Base-by-base conservation (phyloP, 2,113 vertebrate species). In the Eubucco bourcierii region DNA sequence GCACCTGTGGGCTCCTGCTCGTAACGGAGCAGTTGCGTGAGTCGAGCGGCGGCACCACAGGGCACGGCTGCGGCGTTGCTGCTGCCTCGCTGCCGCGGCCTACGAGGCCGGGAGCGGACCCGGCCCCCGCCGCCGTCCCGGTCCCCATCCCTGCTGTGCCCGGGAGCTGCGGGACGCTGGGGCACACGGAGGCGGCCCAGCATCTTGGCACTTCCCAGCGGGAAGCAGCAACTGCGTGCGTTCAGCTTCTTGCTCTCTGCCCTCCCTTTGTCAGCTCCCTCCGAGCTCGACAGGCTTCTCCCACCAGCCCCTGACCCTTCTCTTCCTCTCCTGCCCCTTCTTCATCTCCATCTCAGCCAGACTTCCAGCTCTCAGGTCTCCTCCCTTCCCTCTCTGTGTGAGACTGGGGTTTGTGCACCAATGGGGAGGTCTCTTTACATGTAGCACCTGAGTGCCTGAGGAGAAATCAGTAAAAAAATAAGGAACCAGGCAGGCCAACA, bases 1-100 rank as follows among this genome's bases (percentile, higher is more conserved):
- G 82, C 88, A 88, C 47, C 46, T 11, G 3, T 33, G 78, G 53
- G 66, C 86, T 89, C 81, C 34, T 80, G 52, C 58, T 93, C 0
- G 0, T 91, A 92, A 95, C 93, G 93, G 94, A 80, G 56, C 66
- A 78, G 90, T 84, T 92, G 84, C 93, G 87, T 80, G 67, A 71
- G 75, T 73, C 56, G 77, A 80, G 67, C 82, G 79, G 44, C 15
- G 44, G 44, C 44, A 46, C 44, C 44, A 17, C 16, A 46, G 44
- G 16, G 88, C 46, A 33, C 6, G 31, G 21, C 29, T 3, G 3
- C 5, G 56, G 68, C 74, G 89, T 76, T 87, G 60, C 82, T 83
- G 70, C 31, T 53, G 21, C 77, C 70, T 86, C 10, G 3, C 37
- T 61, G 72, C 60, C 15, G 1, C 31, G 1, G 5, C 37, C n/a